A percentile compares a stretch with the other conserved stretches of the same genome.
phyloP scores from a whole-genome alignment of 2,888 invertebrate genomes.

The Ischnura elegans region DNA sequence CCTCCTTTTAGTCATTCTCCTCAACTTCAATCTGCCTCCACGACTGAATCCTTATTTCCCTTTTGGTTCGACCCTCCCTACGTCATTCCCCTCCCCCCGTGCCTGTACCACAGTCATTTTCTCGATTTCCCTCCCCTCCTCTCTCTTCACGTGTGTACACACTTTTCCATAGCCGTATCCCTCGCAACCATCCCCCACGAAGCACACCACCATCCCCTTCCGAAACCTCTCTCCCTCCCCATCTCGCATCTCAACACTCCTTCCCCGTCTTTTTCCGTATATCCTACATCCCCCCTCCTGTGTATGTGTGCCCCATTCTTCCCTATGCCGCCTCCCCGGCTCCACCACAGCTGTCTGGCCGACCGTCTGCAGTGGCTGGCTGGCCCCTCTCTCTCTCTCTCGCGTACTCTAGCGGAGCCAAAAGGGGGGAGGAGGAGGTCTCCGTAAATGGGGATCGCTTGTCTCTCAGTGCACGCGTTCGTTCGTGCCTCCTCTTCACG shows the following conservation, averaged over 20 bases:
- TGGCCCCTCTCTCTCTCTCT: background rate
- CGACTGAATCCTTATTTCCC: background rate
- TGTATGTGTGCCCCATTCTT: background rate
- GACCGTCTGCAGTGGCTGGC: conserved; percentile 45
- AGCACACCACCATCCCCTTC: background rate
- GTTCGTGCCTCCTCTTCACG: background rate
- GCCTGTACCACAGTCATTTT: background rate
- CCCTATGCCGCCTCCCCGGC: background rate
- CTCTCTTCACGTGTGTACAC: too few species aligned
- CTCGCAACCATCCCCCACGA: conserved; percentile 1
- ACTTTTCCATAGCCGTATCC: too few species aligned
- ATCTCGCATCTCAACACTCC: conserved; percentile 7
- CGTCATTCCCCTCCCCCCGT: background rate
- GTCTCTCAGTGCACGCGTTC: background rate
- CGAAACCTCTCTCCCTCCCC: background rate
- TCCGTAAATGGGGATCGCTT: conserved; percentile 44
- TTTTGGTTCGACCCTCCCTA: too few species aligned
- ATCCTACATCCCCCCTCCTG: background rate
- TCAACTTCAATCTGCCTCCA: background rate
- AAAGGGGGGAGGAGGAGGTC: background rate
- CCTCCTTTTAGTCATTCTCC: background rate
- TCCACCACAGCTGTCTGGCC: conserved; percentile 56
- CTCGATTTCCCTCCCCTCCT: too few species aligned
- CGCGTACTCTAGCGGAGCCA: background rate
- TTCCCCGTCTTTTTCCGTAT: background rate